These are phyloP conservation scores for Ochropacha duplaris DNA, from an alignment of 2,888 invertebrate genomes.

Conservation along the genomic window DNA sequence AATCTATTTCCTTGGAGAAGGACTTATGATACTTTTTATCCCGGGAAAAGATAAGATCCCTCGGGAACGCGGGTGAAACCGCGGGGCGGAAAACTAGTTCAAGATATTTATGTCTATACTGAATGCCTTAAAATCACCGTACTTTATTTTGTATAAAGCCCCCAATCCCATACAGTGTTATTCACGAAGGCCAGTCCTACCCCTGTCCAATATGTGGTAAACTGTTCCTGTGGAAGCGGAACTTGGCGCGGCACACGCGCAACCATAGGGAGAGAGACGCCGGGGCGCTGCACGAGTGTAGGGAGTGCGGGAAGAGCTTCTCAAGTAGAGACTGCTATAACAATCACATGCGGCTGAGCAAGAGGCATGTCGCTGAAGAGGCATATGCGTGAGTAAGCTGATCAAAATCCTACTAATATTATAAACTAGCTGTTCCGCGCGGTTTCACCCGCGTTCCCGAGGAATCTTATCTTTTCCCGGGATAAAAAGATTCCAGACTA, in stretches of 20 bases:
- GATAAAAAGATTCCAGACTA: no score
- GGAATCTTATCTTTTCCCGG: no score
- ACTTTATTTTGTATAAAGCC: background rate
- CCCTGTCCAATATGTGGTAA: conserved; percentile 74
- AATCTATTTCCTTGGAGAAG: no score
- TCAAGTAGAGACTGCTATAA: conserved; percentile 68
- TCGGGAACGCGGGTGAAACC: no score
- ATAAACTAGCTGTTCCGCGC: no score
- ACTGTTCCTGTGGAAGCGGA: conserved; percentile 74
- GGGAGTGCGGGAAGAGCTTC: conserved; percentile 67
- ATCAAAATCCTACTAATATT: no score
- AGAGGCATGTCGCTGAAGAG: conserved; percentile 62
- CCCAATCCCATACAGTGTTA: conserved; percentile 46
- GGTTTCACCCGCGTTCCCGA: no score
- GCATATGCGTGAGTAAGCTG: conserved; percentile 56
- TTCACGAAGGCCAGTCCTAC: conserved; percentile 68
- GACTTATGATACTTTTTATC: no score
- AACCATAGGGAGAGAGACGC: conserved; percentile 62
- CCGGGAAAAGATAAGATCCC: no score
- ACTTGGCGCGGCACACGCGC: conserved; percentile 66
- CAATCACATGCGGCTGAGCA: conserved; percentile 72
- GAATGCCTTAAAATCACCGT: no score
- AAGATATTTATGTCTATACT: no score
- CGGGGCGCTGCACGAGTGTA: conserved; percentile 60
- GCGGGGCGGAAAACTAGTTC: no score